Evolutionary conservation across 1,140 invertebrate genomes (phyloP).

Genomic region (Mylabris phalerata): DNA sequence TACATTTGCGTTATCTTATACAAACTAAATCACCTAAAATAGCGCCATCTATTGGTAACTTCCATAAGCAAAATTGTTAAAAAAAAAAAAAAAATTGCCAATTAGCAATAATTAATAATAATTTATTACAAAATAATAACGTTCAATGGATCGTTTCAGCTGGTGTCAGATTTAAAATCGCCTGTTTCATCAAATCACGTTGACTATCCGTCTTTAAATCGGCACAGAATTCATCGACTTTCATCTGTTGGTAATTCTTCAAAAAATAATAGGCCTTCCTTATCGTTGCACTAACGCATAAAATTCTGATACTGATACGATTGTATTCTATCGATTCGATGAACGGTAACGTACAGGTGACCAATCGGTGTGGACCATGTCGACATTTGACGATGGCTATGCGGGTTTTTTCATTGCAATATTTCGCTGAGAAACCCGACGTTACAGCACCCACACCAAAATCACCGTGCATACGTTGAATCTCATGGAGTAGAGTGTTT

Average conservation of each 20-base stretch:
- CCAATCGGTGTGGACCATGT: constrained; percentile 65
- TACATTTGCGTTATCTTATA: too few relatives aligned
- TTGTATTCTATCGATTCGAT: constrained; percentile 56
- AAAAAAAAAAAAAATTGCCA: too few relatives aligned
- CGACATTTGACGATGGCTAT: constrained; percentile 62
- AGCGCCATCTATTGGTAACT: too few relatives aligned
- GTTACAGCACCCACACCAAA: constrained; percentile 60
- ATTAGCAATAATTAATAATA: too few relatives aligned
- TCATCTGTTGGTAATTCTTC: constrained; percentile 55
- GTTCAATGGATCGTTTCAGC: too few relatives aligned
- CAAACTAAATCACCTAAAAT: too few relatives aligned
- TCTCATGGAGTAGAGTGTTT: constrained; percentile 52
- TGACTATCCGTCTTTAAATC: constrained; percentile 47
- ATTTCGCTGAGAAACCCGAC: constrained; percentile 66
- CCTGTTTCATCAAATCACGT: constrained; percentile 39
- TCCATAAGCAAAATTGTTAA: too few relatives aligned
- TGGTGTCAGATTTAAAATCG: constrained; percentile 38
- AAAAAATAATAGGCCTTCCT: constrained; percentile 71
- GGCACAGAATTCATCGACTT: constrained; percentile 49
- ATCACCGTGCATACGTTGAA: constrained; percentile 65
- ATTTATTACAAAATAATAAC: too few relatives aligned
- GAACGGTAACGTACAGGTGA: constrained; percentile 58
- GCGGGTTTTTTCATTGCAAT: constrained; percentile 66
- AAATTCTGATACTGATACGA: constrained; percentile 53
- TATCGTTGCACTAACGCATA: constrained; percentile 69